Evolutionary conservation across 1,140 invertebrate species (phyloP).

Genomic region (Antheraea mylitta): DNA sequence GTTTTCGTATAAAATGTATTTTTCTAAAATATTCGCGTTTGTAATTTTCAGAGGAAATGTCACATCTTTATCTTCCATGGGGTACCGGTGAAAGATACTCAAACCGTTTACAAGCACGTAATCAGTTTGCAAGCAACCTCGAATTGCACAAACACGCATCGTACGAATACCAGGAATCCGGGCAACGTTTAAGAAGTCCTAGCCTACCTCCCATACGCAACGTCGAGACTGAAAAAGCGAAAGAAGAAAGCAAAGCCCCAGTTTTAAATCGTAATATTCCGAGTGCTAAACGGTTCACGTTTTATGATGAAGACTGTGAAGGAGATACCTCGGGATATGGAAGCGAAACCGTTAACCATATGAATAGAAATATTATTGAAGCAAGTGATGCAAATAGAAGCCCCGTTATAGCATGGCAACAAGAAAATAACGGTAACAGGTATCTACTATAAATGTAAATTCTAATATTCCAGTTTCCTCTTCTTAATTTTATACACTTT

Average conservation of each 20-base stretch:
- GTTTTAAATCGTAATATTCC: constrained; percentile 60
- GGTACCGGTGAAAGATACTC: constrained; percentile 62
- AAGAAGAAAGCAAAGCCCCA: constrained; percentile 47
- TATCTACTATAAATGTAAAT: constrained; percentile 16
- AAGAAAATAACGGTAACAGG: constrained; percentile 50
- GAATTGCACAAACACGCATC: constrained; percentile 71
- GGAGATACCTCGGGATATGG: constrained; percentile 86
- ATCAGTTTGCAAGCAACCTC: constrained; percentile 71
- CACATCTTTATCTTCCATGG: constrained; percentile 69
- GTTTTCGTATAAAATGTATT: no score
- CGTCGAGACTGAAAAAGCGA: constrained; percentile 48
- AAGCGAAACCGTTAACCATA: constrained; percentile 82
- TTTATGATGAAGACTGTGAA: constrained; percentile 81
- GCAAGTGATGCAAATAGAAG: constrained; percentile 46
- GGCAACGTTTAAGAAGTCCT: constrained; percentile 77
- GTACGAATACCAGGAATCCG: constrained; percentile 64
- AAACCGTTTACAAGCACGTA: constrained; percentile 65
- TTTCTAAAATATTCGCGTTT: background rate
- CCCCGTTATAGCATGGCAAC: constrained; percentile 56
- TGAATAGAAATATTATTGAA: constrained; percentile 45
- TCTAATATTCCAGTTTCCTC: no score
- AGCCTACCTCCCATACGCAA: constrained; percentile 81
- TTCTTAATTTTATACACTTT: no score
- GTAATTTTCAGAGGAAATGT: constrained; percentile 68
- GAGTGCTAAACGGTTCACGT: constrained; percentile 66